Conservation (phyloP, 35 echinoderm and acorn worm genomes). For the Heliocidaris tuberculata region DNA sequence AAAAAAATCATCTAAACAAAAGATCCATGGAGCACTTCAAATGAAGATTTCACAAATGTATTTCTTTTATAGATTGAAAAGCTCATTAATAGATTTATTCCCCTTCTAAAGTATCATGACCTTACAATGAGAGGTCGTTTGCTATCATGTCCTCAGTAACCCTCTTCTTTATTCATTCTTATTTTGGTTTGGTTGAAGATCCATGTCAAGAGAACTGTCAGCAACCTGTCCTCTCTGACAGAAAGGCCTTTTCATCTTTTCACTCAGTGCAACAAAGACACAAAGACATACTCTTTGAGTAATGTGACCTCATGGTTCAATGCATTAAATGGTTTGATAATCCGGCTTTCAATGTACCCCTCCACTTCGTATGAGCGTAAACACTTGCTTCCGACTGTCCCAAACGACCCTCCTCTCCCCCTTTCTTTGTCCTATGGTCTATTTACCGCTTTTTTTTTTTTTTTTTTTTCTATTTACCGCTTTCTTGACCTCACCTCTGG, state of each 20-base stretch:
- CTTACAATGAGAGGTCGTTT: not conserved
- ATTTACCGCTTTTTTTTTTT: not conserved
- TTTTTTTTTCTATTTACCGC: not conserved
- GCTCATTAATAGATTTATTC: not conserved
- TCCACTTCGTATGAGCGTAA: not conserved
- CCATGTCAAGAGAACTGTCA: not conserved
- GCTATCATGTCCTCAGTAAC: not conserved
- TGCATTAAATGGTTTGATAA: not conserved
- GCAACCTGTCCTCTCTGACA: not conserved
- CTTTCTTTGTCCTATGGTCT: not conserved
- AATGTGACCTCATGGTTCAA: slow-evolving; percentile 1
- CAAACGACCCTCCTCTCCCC: not conserved
- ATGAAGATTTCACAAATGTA: too few relatives aligned
- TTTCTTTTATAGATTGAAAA: not conserved
- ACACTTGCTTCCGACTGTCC: not conserved
- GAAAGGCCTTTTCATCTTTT: not conserved
- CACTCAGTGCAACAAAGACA: not conserved
- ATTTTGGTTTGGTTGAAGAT: not conserved
- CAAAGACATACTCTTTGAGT: not conserved
- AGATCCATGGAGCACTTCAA: too few relatives aligned
- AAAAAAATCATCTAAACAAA: too few relatives aligned
- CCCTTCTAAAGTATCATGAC: not conserved
- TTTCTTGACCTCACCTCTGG: not conserved
- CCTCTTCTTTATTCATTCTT: not conserved
- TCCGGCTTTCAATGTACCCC: not conserved